Evolutionary conservation across 2,113 vertebrate species (phyloP).

Genomic region (Albula glossodonta): DNA sequence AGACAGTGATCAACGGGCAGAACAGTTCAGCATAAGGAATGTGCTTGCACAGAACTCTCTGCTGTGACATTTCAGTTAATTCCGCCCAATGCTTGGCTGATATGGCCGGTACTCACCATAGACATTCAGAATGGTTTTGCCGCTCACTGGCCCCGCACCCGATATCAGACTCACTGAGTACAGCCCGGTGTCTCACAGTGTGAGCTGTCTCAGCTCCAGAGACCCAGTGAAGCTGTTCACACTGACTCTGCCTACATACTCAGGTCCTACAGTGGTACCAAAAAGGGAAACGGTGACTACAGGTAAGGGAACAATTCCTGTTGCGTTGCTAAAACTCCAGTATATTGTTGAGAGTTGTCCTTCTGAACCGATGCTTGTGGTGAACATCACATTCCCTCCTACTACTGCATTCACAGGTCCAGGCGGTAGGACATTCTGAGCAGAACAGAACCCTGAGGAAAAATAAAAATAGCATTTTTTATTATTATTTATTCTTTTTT

Average conservation of each 20-base stretch:
- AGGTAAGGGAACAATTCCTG: neutral
- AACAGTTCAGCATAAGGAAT: too few relatives aligned
- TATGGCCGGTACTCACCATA: conserved; percentile 15
- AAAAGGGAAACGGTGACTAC: conserved; percentile 22
- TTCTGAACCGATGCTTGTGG: conserved; percentile 32
- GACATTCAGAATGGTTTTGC: neutral
- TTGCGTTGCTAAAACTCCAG: conserved; percentile 53
- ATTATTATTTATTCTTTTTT: too few relatives aligned
- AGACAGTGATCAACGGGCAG: too few relatives aligned
- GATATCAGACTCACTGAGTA: conserved; percentile 19
- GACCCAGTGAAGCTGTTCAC: conserved; percentile 51
- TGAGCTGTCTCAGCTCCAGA: conserved; percentile 58
- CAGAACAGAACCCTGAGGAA: conserved; percentile 36
- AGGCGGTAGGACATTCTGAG: conserved; percentile 41
- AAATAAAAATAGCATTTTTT: too few relatives aligned
- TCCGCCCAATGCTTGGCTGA: too few relatives aligned
- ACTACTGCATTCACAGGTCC: conserved; percentile 51
- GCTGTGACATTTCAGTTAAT: too few relatives aligned
- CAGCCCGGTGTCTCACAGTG: conserved; percentile 19
- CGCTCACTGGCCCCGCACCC: neutral
- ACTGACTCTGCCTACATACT: conserved; percentile 43
- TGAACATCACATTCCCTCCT: conserved; percentile 44
- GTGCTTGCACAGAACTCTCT: too few relatives aligned
- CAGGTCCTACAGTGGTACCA: rapidly evolving
- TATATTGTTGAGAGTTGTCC: conserved; percentile 34